Base-by-base conservation (phyloP, 2,797 vertebrate genomes). In the Acestrorhynchus altus region DNA sequence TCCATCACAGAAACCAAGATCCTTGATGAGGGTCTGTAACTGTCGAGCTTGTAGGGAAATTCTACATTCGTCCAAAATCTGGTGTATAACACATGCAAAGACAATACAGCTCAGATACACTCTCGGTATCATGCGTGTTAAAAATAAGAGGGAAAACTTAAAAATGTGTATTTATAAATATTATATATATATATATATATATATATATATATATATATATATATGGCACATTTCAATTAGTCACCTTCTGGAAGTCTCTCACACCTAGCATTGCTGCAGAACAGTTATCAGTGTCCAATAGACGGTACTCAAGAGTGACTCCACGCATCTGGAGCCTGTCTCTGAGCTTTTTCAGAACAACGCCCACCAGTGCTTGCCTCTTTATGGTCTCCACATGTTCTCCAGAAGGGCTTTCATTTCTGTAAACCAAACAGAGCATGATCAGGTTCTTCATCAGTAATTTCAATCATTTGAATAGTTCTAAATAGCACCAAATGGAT, bases 41-140 rank as follows among this genome's bases (percentile, higher is more conserved):
- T 80, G 74, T 46, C 12, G 44, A 11, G 24, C 79, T 46, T 79
- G 66, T 42, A 85, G 15, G 44, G 61, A 69, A 64, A 85, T 80
- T 42, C 57, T 77, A 66, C 67, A 80, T 6, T 80, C 74, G 44
- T 85, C 79, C 72, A 85, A 72, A 73, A 85, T 80, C 84, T 85
- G 26, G 56, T 46, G 63, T 20, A 64, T 8, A 35, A 46, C n/a
- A 3, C 26, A 22, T 35, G n/a, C n/a, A 46, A n/a, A 16, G 12
- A 40, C 35, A 47, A 31, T 28, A 28, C 31, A 51, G 31, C n/a
- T n/a, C n/a, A n/a, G n/a, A n/a, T 13, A 42, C 9, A 18, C 12
- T 12, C n/a, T n/a, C n/a, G n/a, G n/a, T n/a, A n/a, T n/a, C n/a
- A n/a, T n/a, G n/a, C n/a, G n/a, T n/a, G n/a, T n/a, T n/a, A n/a